Percentiles rank a stretch among this genome's conserved stretches.
phyloP scores from a whole-genome alignment of 2,113 vertebrate species.

The Apus apus region DNA sequence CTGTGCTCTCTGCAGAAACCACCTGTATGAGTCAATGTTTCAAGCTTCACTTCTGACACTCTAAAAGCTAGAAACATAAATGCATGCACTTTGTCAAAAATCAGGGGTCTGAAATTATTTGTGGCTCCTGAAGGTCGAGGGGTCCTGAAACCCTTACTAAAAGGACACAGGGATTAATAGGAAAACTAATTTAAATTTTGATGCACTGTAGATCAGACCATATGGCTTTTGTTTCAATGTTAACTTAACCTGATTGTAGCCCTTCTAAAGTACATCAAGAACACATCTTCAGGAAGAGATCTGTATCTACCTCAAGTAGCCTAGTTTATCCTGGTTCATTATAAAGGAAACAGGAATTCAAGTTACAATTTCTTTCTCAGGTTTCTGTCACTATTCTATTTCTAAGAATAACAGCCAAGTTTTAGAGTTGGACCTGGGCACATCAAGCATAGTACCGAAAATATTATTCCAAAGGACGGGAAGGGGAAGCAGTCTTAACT shows the following conservation, averaged over 20 bases:
- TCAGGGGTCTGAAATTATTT: neutral
- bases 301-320: neutral
- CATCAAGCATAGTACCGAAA: neutral
- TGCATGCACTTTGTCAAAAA: neutral
- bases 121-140: neutral
- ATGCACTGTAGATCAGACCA: neutral
- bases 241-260: neutral
- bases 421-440: neutral
- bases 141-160: neutral
- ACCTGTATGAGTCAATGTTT: neutral
- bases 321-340: neutral
- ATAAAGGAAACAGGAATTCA: neutral
- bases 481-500: neutral
- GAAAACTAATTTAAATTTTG: neutral
- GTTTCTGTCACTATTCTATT: neutral
- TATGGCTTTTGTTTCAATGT: neutral
- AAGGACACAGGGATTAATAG: neutral
- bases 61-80: neutral
- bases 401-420: neutral
- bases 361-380: neutral
- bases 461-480: rapidly evolving
- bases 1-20: neutral
- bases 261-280: neutral
- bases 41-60: neutral
- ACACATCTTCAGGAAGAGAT: neutral